A percentile compares a stretch with the other conserved stretches of the same genome.
phyloP scores from a whole-genome alignment of 2,888 invertebrate genomes.

The Epistrophe eligans region DNA sequence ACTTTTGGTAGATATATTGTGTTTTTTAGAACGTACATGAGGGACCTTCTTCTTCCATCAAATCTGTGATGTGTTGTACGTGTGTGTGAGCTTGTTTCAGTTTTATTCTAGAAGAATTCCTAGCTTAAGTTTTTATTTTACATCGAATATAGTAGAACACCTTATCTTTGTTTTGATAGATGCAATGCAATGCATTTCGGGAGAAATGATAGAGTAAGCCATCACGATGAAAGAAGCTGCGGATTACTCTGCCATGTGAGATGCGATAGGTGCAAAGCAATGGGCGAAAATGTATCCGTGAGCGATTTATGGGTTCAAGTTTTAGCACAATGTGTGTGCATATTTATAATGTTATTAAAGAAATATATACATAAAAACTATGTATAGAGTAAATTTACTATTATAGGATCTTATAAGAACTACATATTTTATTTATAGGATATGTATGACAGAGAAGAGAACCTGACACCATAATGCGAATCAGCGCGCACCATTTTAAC shows the following conservation, averaged over 20 bases:
- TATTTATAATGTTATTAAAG: background rate
- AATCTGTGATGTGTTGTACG: constrained; percentile 42
- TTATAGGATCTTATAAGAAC: background rate
- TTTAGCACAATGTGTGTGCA: background rate
- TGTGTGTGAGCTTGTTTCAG: background rate
- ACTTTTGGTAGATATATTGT: background rate
- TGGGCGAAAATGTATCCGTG: constrained; percentile 11
- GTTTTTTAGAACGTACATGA: background rate
- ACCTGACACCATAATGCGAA: too few relatives aligned
- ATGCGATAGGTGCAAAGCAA: constrained; percentile 36
- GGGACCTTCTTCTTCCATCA: constrained; percentile 10
- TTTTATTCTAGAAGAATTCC: constrained; percentile 9
- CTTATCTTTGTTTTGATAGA: background rate
- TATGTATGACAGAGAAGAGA: too few relatives aligned
- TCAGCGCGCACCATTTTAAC: too few relatives aligned
- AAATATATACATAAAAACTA: background rate
- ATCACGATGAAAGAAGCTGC: constrained; percentile 34
- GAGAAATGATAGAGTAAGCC: constrained; percentile 14
- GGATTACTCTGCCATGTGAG: constrained; percentile 30
- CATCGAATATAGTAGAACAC: constrained; percentile 5
- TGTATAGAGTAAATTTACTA: background rate
- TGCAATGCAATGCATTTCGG: constrained; percentile 8
- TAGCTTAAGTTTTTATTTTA: background rate
- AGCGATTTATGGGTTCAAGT: constrained; percentile 21
- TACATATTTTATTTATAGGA: too few relatives aligned